These are phyloP conservation scores for Ceratotherium simum DNA, from an alignment of 2,113 vertebrate genomes.

Conservation along the genomic window DNA sequence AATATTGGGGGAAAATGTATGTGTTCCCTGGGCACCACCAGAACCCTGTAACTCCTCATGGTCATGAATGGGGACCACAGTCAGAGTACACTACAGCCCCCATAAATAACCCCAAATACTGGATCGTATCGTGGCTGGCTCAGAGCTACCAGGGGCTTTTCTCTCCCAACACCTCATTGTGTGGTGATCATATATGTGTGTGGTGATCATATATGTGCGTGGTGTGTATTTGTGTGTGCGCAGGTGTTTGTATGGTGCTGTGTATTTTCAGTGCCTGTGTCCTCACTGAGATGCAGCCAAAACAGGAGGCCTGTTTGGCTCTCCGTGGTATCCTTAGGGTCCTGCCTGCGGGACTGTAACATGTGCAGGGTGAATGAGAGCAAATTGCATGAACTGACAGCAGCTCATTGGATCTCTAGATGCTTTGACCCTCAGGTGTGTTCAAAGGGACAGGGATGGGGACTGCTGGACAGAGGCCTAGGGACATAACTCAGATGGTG, in stretches of 20 bases:
- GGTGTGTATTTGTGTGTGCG: neutral
- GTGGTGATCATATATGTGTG: fast-evolving
- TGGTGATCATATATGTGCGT: fast-evolving
- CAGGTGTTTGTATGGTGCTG: neutral
- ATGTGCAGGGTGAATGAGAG: neutral
- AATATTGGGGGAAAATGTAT: fast-evolving
- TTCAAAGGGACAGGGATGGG: neutral
- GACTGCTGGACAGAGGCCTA: too few species aligned
- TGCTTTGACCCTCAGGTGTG: neutral
- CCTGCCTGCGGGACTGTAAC: too few species aligned
- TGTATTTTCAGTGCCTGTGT: neutral
- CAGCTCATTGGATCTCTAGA: neutral
- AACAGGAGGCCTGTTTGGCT: fast-evolving
- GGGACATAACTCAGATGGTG: too few species aligned
- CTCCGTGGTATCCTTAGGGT: neutral
- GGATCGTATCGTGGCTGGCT: fast-evolving
- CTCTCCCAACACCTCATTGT: fast-evolving
- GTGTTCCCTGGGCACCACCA: neutral
- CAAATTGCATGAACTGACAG: too few species aligned
- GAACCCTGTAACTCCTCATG: too few species aligned
- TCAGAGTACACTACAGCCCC: neutral
- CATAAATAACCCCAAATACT: too few species aligned
- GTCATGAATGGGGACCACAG: neutral
- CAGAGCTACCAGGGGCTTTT: neutral
- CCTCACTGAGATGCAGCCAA: neutral